phyloP scores from a whole-genome alignment of 1,140 invertebrate species.

The Ceratina calcarata region DNA sequence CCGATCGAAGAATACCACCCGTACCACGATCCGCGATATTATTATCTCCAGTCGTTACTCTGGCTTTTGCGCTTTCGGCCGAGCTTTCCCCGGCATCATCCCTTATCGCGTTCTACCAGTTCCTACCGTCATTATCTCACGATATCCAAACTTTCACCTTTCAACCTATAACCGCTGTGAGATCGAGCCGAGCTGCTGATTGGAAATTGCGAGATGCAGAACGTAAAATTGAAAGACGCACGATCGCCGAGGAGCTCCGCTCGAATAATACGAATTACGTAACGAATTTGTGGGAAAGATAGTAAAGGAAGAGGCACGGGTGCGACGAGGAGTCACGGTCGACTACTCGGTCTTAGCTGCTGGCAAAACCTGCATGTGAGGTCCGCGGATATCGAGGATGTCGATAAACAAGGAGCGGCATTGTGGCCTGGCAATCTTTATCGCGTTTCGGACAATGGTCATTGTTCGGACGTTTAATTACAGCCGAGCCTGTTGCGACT shows the following conservation, averaged over 20 bases:
- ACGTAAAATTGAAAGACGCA: not conserved
- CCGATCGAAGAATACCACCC: conserved; percentile 2
- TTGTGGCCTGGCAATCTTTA: conserved; percentile 52
- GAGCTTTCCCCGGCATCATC: conserved; percentile 14
- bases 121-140: too few species aligned
- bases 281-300: not conserved
- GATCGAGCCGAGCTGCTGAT: too few species aligned
- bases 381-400: conserved; percentile 44
- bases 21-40: conserved; percentile 8
- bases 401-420: conserved; percentile 53
- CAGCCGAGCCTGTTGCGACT: not conserved
- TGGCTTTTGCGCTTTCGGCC: not conserved
- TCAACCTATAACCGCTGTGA: too few species aligned
- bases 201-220: too few species aligned
- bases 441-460: conserved; percentile 60
- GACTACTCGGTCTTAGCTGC: conserved; percentile 48
- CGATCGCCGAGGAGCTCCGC: too few species aligned
- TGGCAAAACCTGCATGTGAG: conserved; percentile 46
- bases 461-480: conserved; percentile 61
- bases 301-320: not conserved
- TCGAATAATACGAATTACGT: too few species aligned
- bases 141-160: too few species aligned
- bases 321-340: conserved; percentile 36
- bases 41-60: conserved; percentile 13
- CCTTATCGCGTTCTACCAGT: conserved; percentile 6